Evolutionary conservation across 2,797 vertebrate species (phyloP).

Genomic region (Acestrorhynchus altus): DNA sequence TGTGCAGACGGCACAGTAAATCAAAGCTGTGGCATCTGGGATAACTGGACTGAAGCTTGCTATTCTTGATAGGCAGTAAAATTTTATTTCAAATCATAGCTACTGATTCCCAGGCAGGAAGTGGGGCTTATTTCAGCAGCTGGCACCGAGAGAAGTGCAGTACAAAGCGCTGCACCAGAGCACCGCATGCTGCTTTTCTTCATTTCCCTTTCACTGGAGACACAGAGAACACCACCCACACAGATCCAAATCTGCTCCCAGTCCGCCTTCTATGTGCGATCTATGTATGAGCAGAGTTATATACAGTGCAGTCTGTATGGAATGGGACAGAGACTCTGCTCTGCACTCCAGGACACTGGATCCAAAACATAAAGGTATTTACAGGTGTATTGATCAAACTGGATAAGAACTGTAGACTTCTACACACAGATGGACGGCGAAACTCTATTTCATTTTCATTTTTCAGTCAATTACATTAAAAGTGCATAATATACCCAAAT

Average conservation of each 20-base stretch:
- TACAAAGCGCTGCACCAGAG: conserved; percentile 23
- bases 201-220: conserved; percentile 24
- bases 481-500: no score
- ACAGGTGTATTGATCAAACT: not conserved
- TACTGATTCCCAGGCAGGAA: conserved; percentile 49
- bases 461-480: no score
- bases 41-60: conserved; percentile 10
- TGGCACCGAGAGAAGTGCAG: conserved; percentile 28
- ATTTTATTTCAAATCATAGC: conserved; percentile 59
- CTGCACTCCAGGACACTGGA: not conserved
- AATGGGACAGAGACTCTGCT: not conserved
- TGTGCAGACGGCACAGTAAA: conserved; percentile 14
- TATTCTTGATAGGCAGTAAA: conserved; percentile 52
- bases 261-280: not conserved
- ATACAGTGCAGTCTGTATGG: not conserved
- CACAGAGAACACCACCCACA: not conserved
- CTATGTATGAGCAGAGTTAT: not conserved
- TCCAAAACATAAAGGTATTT: not conserved
- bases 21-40: conserved; percentile 16
- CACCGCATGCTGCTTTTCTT: conserved; percentile 46
- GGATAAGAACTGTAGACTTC: no score
- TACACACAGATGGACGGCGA: no score
- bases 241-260: not conserved
- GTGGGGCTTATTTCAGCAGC: conserved; percentile 40
- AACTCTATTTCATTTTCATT: no score